Base-by-base conservation (phyloP, 2,113 vertebrate species). In the Damaliscus lunatus region DNA sequence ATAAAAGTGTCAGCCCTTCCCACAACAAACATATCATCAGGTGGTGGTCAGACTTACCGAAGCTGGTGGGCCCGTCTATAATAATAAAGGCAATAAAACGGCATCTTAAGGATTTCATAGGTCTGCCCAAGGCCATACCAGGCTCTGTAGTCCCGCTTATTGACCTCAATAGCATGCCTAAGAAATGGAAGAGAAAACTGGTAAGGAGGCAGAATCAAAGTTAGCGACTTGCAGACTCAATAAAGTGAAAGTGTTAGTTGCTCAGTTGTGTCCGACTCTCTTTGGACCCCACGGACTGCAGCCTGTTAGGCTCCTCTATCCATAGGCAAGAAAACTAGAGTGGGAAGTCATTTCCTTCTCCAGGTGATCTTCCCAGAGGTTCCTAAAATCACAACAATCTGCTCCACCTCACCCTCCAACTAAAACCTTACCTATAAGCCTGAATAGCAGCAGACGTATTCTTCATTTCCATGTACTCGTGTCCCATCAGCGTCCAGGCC, bases 401-500 rank as follows among this genome's bases (percentile, higher is more conserved):
- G 31, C 5, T 59, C 27, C 33, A 60, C 27, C 43, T 85, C 36
- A n/a, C 6, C n/a, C 23, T n/a, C 12, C 82, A 90, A 67, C 55
- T 52, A 53, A n/a, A 94, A 43, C 16, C 2, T 94, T 93, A 99
- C 99, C 99, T 99, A 83, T 99, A 99, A 94, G 99, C 99, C 97
- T 99, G 99, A 95, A 99, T 99, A 96, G 99, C 99, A 52, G 99
- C 99, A 27, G 99, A 99, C 1, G 99, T 99, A 98, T 99, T 99
- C 98, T 99, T 99, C 99, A 99, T 99, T 98, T 99, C 99, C 99
- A 99, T 99, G 98, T 99, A 99, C 90, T 99, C 99, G 27, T 99
- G 99, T 60, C 99, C 99, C 99, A 99, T 99, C 57, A 99, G 99
- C 0, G 99, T 99, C 99, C 99, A 99, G 88, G 99, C 99, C 33